Percentiles rank a stretch among this genome's conserved stretches.
phyloP scores from a whole-genome alignment of 2,888 invertebrate species.

The Tipula lateralis region DNA sequence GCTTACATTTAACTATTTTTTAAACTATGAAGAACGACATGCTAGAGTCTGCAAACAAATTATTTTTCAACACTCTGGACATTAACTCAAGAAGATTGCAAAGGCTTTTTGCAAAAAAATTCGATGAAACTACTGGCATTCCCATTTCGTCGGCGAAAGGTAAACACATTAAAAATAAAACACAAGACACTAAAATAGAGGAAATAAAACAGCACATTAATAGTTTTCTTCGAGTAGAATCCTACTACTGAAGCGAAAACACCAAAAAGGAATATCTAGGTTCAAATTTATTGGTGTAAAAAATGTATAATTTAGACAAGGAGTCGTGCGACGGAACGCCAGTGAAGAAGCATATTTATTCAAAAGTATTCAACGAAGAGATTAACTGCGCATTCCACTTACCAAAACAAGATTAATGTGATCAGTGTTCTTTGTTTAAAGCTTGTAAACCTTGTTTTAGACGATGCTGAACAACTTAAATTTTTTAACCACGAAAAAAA shows the following conservation, averaged over 20 bases:
- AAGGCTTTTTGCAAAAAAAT: constrained; percentile 29
- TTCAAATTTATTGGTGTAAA: constrained; percentile 30
- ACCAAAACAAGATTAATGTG: not conserved
- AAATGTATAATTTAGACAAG: constrained; percentile 34
- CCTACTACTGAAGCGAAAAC: constrained; percentile 32
- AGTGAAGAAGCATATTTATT: not conserved
- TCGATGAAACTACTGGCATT: constrained; percentile 31
- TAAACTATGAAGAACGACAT: not conserved
- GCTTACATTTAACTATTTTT: no score
- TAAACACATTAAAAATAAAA: constrained; percentile 27
- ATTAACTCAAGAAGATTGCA: constrained; percentile 32
- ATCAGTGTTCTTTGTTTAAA: not conserved
- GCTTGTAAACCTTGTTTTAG: no score
- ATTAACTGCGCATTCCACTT: not conserved
- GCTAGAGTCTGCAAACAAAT: constrained; percentile 31
- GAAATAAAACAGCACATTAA: constrained; percentile 34
- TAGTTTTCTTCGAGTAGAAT: constrained; percentile 35
- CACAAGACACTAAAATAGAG: constrained; percentile 28
- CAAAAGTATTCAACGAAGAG: constrained; percentile 2
- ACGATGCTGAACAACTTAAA: not conserved
- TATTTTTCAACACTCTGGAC: constrained; percentile 30
- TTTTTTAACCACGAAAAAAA: not conserved
- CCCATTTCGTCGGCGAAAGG: constrained; percentile 26
- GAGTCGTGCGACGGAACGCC: not conserved
- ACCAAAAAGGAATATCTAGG: constrained; percentile 33